phyloP scores from a whole-genome alignment of 1,140 invertebrate genomes.

The Centruroides sculpturatus region DNA sequence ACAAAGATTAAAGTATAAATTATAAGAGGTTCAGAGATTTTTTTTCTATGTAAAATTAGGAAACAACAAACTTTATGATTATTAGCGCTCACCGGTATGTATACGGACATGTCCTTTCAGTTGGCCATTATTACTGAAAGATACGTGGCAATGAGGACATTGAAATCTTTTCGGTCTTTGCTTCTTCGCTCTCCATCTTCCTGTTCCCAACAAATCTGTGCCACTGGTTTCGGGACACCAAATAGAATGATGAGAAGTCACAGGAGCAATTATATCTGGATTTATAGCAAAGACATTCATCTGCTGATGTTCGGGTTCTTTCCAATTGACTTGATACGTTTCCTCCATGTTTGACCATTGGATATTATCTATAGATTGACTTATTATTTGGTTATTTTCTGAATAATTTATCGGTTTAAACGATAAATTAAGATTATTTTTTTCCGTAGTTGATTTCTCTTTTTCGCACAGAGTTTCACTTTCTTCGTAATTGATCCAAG shows the following conservation, averaged over 20 bases:
- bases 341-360: not conserved
- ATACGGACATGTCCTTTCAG: conserved; percentile 79
- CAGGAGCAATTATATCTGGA: not conserved
- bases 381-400: not conserved
- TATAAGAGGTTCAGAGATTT: no score
- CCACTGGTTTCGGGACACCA: not conserved
- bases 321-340: not conserved
- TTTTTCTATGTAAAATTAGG: no score
- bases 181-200: conserved; percentile 37
- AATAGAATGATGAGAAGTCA: not conserved
- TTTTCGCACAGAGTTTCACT: no score
- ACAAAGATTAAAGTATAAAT: no score
- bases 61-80: not conserved
- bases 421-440: not conserved
- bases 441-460: not conserved
- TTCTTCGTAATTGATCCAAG: conserved; percentile 1
- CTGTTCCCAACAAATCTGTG: not conserved
- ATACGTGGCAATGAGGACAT: conserved; percentile 72
- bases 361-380: not conserved
- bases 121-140: conserved; percentile 85
- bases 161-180: conserved; percentile 73
- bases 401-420: not conserved
- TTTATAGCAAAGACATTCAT: not conserved
- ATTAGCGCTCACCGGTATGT: conserved; percentile 53
- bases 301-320: not conserved